Percentiles rank a stretch among this genome's conserved stretches.
These are phyloP conservation scores for Heliconius ismenius DNA, from an alignment of 2,888 invertebrate species.

Conservation along the genomic window DNA sequence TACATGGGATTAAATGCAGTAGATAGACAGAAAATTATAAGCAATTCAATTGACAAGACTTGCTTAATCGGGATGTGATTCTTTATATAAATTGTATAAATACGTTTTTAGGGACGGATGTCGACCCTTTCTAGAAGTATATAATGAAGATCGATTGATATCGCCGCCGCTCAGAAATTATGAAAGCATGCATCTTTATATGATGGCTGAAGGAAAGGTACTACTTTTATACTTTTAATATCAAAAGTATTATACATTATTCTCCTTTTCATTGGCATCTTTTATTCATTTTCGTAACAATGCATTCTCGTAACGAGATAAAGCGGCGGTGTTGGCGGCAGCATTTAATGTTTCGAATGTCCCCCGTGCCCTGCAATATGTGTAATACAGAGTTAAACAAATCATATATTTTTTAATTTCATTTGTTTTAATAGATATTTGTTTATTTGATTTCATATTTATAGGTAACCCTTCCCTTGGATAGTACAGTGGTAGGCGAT, in stretches of 20 bases:
- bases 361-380: no score
- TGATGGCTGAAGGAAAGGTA: conserved; percentile 87
- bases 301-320: no score
- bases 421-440: background rate
- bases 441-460: conserved; percentile 47
- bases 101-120: conserved; percentile 89
- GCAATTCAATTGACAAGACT: no score
- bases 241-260: background rate
- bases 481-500: conserved; percentile 91
- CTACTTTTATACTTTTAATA: conserved; percentile 29
- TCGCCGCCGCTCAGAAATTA: conserved; percentile 93
- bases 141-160: conserved; percentile 91
- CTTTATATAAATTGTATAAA: background rate
- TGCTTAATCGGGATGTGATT: background rate
- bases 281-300: no score
- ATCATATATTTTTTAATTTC: background rate
- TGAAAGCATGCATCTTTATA: conserved; percentile 90
- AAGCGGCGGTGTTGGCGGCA: no score
- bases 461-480: conserved; percentile 84
- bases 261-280: background rate
- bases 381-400: background rate
- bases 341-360: no score
- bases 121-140: conserved; percentile 95
- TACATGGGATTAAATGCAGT: background rate
- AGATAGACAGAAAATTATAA: background rate